These are phyloP conservation scores for Nothoprocta perdicaria DNA, from an alignment of 2,113 vertebrate genomes.

Conservation along the genomic window DNA sequence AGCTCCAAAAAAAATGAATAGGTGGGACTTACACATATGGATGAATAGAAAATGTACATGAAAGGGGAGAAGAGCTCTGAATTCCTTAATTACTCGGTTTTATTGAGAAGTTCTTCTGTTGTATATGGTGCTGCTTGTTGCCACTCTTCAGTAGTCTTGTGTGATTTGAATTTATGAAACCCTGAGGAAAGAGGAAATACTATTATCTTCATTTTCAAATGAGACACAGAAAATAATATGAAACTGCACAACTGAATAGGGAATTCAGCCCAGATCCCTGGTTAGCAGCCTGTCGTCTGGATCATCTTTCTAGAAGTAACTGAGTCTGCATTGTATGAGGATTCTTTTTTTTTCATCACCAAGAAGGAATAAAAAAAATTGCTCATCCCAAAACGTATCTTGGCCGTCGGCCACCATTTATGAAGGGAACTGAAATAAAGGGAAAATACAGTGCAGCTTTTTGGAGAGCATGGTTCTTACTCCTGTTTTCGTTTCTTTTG, in stretches of 20 bases:
- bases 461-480: neutral
- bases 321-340: neutral
- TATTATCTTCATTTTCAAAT: neutral
- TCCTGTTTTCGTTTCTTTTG: neutral
- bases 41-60: neutral
- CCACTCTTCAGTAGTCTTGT: neutral
- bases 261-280: neutral
- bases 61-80: neutral
- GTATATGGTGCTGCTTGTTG: neutral
- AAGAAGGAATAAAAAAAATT: neutral
- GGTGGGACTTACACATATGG: neutral
- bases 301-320: neutral
- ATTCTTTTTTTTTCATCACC: neutral
- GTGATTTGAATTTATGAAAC: neutral
- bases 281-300: neutral
- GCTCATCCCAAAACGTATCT: neutral
- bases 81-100: neutral
- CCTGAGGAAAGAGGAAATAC: neutral
- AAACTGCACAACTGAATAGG: neutral
- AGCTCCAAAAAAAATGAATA: neutral
- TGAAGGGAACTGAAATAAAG: neutral
- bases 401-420: neutral
- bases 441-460: neutral
- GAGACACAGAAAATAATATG: neutral
- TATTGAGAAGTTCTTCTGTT: neutral